Conservation (phyloP, 1,140 invertebrate species). For the Drosophila rhopaloa region DNA sequence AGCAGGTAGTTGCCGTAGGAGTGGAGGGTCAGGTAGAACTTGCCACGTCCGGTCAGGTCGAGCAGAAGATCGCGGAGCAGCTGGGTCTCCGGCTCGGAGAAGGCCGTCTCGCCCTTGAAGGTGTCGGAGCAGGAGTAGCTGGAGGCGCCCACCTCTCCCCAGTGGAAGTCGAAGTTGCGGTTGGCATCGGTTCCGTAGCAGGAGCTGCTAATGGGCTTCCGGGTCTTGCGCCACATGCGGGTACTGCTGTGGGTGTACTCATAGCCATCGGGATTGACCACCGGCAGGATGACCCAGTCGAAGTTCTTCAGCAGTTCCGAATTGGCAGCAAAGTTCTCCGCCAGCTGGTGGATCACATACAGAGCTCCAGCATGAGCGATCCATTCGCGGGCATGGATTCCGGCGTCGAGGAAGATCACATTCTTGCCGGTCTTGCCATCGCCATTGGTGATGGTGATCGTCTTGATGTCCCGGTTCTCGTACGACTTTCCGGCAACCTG, state of each 20-base stretch:
- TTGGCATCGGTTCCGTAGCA: conserved; percentile 88
- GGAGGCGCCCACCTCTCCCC: conserved; percentile 89
- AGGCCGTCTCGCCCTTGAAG: conserved; percentile 87
- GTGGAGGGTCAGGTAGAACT: conserved; percentile 90
- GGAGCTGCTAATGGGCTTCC: conserved; percentile 50
- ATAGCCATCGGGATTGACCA: conserved; percentile 86
- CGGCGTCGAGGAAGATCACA: conserved; percentile 86
- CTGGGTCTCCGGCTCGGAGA: conserved; percentile 90
- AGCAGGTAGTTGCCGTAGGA: conserved; percentile 89
- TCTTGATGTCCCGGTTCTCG: conserved; percentile 86
- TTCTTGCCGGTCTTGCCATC: conserved; percentile 84
- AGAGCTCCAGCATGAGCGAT: conserved; percentile 88
- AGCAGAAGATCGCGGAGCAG: conserved; percentile 84
- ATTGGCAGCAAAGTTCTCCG: conserved; percentile 85
- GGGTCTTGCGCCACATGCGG: conserved; percentile 86
- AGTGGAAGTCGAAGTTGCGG: conserved; percentile 89
- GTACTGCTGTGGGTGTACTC: conserved; percentile 77
- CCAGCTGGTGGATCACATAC: conserved; percentile 88
- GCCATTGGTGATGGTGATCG: conserved; percentile 85
- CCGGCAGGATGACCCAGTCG: conserved; percentile 87
- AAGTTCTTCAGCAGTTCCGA: conserved; percentile 85
- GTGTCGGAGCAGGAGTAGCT: conserved; percentile 88
- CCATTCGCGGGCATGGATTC: conserved; percentile 90
- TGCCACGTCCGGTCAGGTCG: conserved; percentile 85
- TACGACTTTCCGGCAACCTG: conserved; percentile 84